Conservation (phyloP, 2,113 vertebrate genomes). For the Zapus hudsonius region DNA sequence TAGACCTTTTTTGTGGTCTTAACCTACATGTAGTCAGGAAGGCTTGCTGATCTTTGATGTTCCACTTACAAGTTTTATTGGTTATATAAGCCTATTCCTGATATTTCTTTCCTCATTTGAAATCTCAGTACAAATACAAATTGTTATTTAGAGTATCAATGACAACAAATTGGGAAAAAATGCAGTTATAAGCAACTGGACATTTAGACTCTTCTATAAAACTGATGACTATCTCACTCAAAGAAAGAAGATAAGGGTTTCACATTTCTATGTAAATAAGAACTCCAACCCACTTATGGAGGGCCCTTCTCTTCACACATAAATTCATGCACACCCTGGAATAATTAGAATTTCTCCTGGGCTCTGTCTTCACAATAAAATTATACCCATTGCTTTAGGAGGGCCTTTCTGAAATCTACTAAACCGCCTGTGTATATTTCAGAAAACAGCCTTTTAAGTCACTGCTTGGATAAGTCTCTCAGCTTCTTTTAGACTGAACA, state of each 20-base stretch:
- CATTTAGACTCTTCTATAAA: conserved; percentile 33
- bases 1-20: conserved; percentile 47
- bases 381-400: background rate
- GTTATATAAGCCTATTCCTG: conserved; percentile 28
- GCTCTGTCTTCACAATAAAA: background rate
- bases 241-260: background rate
- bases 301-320: background rate
- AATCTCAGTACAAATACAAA: background rate
- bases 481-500: background rate
- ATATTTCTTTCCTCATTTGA: conserved; percentile 5
- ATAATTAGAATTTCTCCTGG: background rate
- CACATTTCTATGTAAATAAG: background rate
- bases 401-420: background rate
- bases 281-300: background rate
- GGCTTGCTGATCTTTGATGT: conserved; percentile 44
- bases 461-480: background rate
- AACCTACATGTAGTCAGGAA: conserved; percentile 19
- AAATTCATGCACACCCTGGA: background rate
- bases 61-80: background rate
- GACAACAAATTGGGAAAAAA: too few species aligned
- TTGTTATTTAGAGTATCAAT: too few species aligned
- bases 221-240: background rate
- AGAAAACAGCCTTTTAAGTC: background rate
- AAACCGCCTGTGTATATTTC: background rate
- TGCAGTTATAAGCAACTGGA: background rate